Conservation (phyloP, 2,888 invertebrate species). For the Adineta ricciae region DNA sequence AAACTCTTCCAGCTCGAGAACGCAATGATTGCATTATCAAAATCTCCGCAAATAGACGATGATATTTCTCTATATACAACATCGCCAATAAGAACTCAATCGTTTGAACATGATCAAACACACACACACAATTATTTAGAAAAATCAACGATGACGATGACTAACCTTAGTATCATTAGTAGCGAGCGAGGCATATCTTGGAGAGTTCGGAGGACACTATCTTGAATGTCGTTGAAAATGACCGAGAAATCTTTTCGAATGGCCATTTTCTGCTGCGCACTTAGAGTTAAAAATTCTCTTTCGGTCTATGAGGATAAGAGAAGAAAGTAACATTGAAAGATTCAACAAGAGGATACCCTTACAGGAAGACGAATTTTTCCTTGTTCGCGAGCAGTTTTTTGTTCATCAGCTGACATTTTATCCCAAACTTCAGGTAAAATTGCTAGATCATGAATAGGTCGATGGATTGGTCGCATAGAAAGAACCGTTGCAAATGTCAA, state of each 20-base stretch:
- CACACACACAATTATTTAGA: background rate
- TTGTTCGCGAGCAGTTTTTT: conserved; percentile 16
- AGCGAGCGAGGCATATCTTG: background rate
- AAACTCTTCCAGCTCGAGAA: background rate
- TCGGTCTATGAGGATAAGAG: background rate
- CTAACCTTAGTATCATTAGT: conserved; percentile 1
- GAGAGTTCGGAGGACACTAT: background rate
- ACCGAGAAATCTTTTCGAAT: background rate
- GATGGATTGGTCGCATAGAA: conserved; percentile 31
- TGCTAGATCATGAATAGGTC: conserved; percentile 28
- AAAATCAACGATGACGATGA: background rate
- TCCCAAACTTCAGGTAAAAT: conserved; percentile 27
- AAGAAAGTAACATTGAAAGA: background rate
- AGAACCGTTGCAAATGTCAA: conserved; percentile 26
- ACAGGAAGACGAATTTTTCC: conserved; percentile 29
- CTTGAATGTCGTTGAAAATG: background rate
- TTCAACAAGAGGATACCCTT: background rate
- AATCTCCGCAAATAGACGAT: conserved; percentile 16
- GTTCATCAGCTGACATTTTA: conserved; percentile 24
- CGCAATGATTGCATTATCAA: background rate
- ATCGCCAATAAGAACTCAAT: background rate
- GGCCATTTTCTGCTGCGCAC: background rate
- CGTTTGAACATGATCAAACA: background rate
- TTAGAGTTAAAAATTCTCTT: background rate
- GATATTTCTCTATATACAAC: background rate